These are phyloP conservation scores for Apamea anceps DNA, from an alignment of 2,888 invertebrate species.

Conservation along the genomic window DNA sequence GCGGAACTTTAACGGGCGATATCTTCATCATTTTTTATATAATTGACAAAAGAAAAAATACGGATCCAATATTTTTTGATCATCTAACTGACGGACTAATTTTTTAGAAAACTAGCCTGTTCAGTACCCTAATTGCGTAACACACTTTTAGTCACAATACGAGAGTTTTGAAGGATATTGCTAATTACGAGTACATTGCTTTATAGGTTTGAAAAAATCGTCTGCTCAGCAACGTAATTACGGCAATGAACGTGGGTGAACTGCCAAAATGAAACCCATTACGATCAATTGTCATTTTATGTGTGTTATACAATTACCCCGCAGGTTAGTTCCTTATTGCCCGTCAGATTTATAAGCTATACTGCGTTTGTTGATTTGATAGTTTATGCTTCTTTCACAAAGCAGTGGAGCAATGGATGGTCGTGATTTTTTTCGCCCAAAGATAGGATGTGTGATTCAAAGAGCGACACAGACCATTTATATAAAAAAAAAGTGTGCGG, in stretches of 20 bases:
- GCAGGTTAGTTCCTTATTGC: background rate
- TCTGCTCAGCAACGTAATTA: too few relatives aligned
- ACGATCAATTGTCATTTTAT: background rate
- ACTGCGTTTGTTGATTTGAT: background rate
- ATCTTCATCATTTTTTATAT: too few relatives aligned
- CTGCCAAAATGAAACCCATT: background rate
- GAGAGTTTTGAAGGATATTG: background rate
- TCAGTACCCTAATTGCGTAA: background rate
- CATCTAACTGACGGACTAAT: too few relatives aligned
- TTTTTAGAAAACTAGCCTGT: too few relatives aligned
- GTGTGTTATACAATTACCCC: background rate
- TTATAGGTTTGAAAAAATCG: too few relatives aligned
- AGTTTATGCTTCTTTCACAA: background rate
- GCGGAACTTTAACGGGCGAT: too few relatives aligned
- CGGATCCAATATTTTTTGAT: too few relatives aligned
- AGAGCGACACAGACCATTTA: background rate
- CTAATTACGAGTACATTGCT: background rate
- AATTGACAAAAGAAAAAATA: too few relatives aligned
- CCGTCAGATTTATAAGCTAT: background rate
- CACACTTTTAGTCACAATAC: background rate
- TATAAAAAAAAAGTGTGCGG: too few relatives aligned
- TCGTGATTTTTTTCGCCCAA: too few relatives aligned
- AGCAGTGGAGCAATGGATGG: too few relatives aligned
- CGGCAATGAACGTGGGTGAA: background rate
- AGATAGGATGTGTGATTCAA: too few relatives aligned